Evolutionary conservation across 2,888 invertebrate genomes (phyloP).

Genomic region (Drosophila incognita): DNA sequence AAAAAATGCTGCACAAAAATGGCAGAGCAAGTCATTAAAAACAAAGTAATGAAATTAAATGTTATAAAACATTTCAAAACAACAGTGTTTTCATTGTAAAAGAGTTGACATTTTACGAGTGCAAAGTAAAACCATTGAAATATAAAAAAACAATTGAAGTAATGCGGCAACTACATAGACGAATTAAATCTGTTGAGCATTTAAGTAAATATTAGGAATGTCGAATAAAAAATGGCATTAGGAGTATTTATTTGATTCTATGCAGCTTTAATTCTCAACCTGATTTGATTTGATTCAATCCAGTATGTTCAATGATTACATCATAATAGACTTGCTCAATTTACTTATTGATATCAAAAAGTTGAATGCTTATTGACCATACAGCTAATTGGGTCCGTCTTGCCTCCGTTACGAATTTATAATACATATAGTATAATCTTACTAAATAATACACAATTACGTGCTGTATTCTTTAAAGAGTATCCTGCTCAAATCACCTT

Average conservation of each 20-base stretch:
- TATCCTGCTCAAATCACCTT: neutral
- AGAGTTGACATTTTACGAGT: constrained; percentile 4
- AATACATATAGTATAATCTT: neutral
- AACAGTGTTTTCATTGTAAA: constrained; percentile 26
- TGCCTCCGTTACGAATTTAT: neutral
- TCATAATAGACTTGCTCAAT: neutral
- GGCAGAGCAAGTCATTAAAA: constrained; percentile 17
- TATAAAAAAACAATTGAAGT: neutral
- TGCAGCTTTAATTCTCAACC: no score
- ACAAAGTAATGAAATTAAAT: constrained; percentile 36
- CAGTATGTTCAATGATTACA: neutral
- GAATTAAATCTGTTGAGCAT: neutral
- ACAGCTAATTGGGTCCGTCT: neutral
- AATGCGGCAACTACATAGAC: neutral
- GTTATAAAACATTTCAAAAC: constrained; percentile 23
- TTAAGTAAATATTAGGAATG: neutral
- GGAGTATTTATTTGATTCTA: neutral
- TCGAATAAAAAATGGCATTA: neutral
- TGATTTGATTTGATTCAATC: neutral
- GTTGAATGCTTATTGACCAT: neutral
- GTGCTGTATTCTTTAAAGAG: neutral
- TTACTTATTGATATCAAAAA: neutral
- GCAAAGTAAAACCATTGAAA: neutral
- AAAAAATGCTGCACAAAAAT: constrained; percentile 28
- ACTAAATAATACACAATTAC: neutral